Percentiles rank a stretch among this genome's conserved stretches.
These are phyloP conservation scores for Julus scanicus DNA, from an alignment of 2,888 invertebrate species.

Conservation along the genomic window DNA sequence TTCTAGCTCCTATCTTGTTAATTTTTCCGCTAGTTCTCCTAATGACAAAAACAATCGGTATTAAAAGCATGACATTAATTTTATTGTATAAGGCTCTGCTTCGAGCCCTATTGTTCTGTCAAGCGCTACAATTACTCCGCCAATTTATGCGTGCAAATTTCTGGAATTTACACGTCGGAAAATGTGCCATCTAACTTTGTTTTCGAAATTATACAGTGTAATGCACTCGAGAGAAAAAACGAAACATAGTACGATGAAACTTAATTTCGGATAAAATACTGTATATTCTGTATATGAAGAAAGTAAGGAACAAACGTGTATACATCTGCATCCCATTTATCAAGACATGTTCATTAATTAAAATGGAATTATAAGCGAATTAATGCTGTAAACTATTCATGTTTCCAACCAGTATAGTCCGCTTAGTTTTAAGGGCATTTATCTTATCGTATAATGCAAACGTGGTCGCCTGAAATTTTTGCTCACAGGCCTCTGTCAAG, in stretches of 20 bases:
- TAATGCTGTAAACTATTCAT: conserved; percentile 5
- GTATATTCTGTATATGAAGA: not conserved
- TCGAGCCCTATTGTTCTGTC: conserved; percentile 1
- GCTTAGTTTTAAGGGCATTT: not conserved
- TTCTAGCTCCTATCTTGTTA: not conserved
- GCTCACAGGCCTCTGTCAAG: not conserved
- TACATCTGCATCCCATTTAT: conserved; percentile 16
- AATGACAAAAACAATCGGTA: not conserved
- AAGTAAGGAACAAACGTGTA: not conserved
- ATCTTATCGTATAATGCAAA: not conserved
- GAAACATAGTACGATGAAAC: not conserved
- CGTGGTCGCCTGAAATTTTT: not conserved
- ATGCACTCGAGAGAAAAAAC: not conserved
- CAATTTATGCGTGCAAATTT: conserved; percentile 39
- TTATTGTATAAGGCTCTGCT: conserved; percentile 14
- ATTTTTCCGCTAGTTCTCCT: not conserved
- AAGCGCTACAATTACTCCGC: conserved; percentile 27
- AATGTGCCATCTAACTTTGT: conserved; percentile 8
- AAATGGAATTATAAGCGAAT: conserved; percentile 31
- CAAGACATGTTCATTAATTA: conserved; percentile 23
- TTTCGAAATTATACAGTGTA: not conserved
- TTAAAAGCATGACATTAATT: conserved; percentile 20
- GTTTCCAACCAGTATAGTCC: not conserved
- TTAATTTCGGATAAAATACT: not conserved
- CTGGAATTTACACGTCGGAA: not conserved